Evolutionary conservation across 1,140 invertebrate genomes (phyloP).

Genomic region (Chionoecetes opilio): DNA sequence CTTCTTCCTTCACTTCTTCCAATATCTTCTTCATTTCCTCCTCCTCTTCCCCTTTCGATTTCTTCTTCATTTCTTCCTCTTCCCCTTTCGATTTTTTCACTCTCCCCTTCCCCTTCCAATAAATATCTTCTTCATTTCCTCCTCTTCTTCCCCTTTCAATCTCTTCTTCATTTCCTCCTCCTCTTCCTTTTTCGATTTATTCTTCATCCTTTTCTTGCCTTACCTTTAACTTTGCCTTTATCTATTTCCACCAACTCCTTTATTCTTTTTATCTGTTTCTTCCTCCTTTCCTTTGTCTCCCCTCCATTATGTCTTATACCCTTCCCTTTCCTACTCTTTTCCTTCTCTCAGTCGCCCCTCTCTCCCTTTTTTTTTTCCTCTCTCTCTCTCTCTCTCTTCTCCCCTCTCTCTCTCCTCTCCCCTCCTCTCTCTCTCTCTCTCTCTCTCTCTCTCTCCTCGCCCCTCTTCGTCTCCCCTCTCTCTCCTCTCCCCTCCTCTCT

Average conservation of each 20-base stretch:
- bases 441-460: neutral
- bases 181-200: too few relatives aligned
- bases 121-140: too few relatives aligned
- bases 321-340: neutral
- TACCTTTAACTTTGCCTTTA: too few relatives aligned
- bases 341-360: conserved; percentile 15
- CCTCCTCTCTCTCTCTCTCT: neutral
- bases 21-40: too few relatives aligned
- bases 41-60: too few relatives aligned
- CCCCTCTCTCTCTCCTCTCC: neutral
- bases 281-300: neutral
- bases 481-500: neutral
- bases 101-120: too few relatives aligned
- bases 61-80: too few relatives aligned
- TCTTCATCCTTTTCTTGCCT: too few relatives aligned
- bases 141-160: too few relatives aligned
- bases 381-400: conserved; percentile 19
- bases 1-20: too few relatives aligned
- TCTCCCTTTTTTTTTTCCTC: conserved; percentile 1
- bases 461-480: neutral
- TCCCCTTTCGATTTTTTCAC: too few relatives aligned
- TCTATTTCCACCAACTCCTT: neutral
- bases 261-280: neutral
- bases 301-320: neutral
- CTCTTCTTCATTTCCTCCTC: too few relatives aligned